Base-by-base conservation (phyloP, 2,113 vertebrate genomes). In the Sisor rabdophorus region DNA sequence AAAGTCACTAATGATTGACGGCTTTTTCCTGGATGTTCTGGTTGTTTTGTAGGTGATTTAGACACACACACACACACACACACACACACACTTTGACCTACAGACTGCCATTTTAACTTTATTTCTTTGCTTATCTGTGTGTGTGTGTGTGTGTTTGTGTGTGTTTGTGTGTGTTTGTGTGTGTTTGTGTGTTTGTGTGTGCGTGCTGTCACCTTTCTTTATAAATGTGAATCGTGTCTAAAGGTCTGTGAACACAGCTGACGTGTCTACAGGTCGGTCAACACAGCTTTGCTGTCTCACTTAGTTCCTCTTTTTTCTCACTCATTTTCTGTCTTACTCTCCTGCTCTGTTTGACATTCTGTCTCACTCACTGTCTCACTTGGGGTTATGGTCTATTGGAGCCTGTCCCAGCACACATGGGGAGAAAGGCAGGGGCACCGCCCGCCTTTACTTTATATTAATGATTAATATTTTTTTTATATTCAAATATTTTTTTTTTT, bases 211-310 rank as follows among this genome's bases (percentile, higher is more conserved):
- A 20, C 24, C 10, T 52, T 68, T 44, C 63, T 70, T 20, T 59
- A 55, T 89, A 86, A 89, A 75, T 81, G 82, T 82, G 87, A 88
- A 89, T 78, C 80, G 19, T 24, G 87, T 81, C 63, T 87, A 88
- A 90, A 91, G 88, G 88, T 90, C 82, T n/a, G n/a, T 0, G 71
- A 72, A 82, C 75, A 83, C 44, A 78, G 85, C 86, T 88, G 87
- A 90, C 75, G 86, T 83, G 72, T 79, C 79, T 77, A 80, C 74
- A 54, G 76, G 78, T 86, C 87, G 83, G 65, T 78, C 78, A 79
- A 11, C 83, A 36, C 65, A 56, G 44, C 50, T 30, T 59, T 26
- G 79, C 73, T 72, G 77, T 77, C 80, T 52, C n/a, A 50, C 28
- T 60, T 80, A 60, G 63, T 50, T 61, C 3, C 55, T 44, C 19